phyloP scores from a whole-genome alignment of 2,888 invertebrate genomes.

The Cephalotes varians region DNA sequence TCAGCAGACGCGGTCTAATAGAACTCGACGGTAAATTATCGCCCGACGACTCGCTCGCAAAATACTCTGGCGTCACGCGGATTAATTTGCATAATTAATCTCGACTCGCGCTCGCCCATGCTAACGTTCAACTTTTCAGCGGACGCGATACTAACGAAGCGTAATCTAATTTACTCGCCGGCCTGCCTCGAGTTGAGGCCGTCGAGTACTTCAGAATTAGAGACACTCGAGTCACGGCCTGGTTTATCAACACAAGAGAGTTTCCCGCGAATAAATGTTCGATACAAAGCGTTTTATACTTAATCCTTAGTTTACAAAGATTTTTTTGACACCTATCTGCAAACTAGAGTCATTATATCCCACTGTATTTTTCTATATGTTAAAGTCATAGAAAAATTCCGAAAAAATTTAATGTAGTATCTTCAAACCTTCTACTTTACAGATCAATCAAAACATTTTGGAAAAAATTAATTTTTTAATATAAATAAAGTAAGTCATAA shows the following conservation, averaged over 20 bases:
- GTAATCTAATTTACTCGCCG: conserved; percentile 42
- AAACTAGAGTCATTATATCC: no score
- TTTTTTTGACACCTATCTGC: no score
- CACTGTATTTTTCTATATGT: no score
- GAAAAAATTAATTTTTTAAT: no score
- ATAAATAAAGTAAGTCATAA: no score
- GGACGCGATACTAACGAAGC: conserved; percentile 46
- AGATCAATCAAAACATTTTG: no score
- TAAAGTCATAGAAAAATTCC: no score
- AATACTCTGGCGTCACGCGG: conserved; percentile 45
- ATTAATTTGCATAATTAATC: conserved; percentile 54
- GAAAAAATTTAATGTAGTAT: no score
- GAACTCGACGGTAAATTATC: conserved; percentile 42
- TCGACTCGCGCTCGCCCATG: conserved; percentile 23
- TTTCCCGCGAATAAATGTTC: background rate
- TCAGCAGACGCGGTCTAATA: conserved; percentile 38
- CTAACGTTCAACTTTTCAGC: conserved; percentile 51
- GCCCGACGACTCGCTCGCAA: conserved; percentile 35
- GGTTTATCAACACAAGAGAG: background rate
- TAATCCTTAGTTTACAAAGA: no score
- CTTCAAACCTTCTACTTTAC: no score
- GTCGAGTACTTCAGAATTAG: conserved; percentile 36
- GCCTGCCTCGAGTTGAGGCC: background rate
- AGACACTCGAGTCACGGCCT: conserved; percentile 23
- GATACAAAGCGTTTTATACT: background rate